Percentiles rank a stretch among this genome's conserved stretches.
These are phyloP conservation scores for Physocephala rufipes DNA, from an alignment of 2,888 invertebrate species.

Conservation along the genomic window DNA sequence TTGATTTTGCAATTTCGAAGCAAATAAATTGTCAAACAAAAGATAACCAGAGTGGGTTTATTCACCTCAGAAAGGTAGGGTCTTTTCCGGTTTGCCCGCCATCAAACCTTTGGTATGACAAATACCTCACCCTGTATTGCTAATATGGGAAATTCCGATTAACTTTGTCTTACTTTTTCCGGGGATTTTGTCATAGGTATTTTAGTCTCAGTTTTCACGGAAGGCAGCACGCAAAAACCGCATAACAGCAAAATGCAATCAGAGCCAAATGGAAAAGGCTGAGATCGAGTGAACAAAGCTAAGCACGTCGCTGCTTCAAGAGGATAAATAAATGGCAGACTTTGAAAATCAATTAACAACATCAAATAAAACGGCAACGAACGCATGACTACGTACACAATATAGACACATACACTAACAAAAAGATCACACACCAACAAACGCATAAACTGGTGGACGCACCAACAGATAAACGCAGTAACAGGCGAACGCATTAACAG, in stretches of 20 bases:
- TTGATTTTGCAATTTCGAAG: no score
- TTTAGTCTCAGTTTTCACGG: neutral
- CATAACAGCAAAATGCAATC: constrained; percentile 35
- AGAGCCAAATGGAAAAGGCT: constrained; percentile 27
- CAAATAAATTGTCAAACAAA: no score
- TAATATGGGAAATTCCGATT: no score
- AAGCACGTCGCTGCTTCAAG: constrained; percentile 27
- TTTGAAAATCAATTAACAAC: constrained; percentile 67
- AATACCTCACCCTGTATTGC: no score
- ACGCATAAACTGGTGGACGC: neutral
- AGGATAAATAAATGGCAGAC: constrained; percentile 45
- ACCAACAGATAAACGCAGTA: constrained; percentile 1
- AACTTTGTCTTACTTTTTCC: no score
- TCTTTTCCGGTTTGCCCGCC: no score
- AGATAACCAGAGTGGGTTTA: no score
- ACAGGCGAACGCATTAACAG: no score
- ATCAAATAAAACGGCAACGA: constrained; percentile 60
- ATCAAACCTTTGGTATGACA: no score
- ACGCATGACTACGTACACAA: constrained; percentile 17
- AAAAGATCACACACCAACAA: neutral
- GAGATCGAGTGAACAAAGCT: constrained; percentile 9
- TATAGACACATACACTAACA: constrained; percentile 8
- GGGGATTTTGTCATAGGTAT: no score
- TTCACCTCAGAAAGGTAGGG: no score
- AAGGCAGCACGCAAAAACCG: constrained; percentile 23